phyloP scores from a whole-genome alignment of 2,113 vertebrate genomes.

The Leptosomus discolor region DNA sequence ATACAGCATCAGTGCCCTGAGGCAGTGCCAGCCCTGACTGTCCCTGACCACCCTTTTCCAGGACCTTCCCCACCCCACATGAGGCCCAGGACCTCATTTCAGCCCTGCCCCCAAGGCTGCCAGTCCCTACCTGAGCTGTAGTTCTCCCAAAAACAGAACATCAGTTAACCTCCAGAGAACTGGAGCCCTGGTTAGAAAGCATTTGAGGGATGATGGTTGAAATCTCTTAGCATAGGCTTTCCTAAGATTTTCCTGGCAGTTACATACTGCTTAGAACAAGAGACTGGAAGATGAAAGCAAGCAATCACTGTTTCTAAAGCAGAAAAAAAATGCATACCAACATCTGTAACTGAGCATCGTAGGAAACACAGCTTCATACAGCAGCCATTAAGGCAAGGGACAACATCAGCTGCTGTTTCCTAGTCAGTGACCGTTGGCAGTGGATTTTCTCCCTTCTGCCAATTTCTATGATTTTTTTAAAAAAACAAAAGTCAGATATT shows the following conservation, averaged over 20 bases:
- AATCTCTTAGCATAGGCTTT: not conserved
- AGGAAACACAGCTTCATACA: not conserved
- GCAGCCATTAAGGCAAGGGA: not conserved
- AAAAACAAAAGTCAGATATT: not conserved
- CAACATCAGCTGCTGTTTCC: not conserved
- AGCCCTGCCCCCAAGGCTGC: not conserved
- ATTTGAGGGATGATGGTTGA: not conserved
- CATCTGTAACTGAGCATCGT: not conserved
- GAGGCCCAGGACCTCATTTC: not conserved
- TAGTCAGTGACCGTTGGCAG: not conserved
- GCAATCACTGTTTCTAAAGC: not conserved
- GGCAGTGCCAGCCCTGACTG: not conserved
- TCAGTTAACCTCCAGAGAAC: not conserved
- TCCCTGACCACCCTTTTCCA: not conserved
- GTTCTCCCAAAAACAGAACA: not conserved
- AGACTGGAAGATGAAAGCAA: not conserved
- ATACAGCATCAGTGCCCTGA: not conserved
- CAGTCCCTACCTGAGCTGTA: not conserved
- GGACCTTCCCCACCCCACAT: not conserved
- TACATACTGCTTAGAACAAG: not conserved
- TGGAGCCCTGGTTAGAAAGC: not conserved
- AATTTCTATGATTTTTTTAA: not conserved
- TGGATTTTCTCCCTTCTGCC: not conserved
- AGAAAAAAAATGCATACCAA: not conserved
- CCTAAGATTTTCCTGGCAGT: not conserved